Percentiles rank a stretch among this genome's conserved stretches.
These are phyloP conservation scores for Piscicola geometra DNA, from an alignment of 2,888 invertebrate genomes.

Conservation along the genomic window DNA sequence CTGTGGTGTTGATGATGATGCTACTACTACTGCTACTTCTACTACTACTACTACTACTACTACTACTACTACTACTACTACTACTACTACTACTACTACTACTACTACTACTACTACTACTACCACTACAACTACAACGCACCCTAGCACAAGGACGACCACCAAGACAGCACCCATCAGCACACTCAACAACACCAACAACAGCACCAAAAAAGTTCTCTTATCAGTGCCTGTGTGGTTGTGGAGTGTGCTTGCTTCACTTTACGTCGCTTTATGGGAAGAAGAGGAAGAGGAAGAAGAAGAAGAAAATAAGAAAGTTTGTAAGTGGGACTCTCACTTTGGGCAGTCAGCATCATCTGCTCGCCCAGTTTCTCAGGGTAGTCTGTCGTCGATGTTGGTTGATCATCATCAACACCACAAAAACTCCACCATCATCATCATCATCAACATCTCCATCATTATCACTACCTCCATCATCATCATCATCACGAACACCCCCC, in stretches of 20 bases:
- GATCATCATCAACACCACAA: neutral
- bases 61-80: constrained; percentile 36
- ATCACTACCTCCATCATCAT: neutral
- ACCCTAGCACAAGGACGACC: constrained; percentile 37
- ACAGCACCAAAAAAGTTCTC: no score
- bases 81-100: constrained; percentile 37
- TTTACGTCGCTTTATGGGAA: no score
- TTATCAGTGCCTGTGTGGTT: no score
- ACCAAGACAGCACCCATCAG: no score
- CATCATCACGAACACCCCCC: no score
- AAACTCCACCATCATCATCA: neutral
- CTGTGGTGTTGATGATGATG: neutral
- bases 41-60: constrained; percentile 35
- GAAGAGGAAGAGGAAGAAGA: no score
- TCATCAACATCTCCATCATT: neutral
- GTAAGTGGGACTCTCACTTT: neutral
- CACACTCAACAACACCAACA: no score
- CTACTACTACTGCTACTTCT: constrained; percentile 29
- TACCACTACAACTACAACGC: constrained; percentile 3
- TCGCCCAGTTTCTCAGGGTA: neutral
- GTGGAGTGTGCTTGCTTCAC: no score
- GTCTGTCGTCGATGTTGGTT: neutral
- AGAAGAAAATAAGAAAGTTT: neutral
- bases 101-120: constrained; percentile 24
- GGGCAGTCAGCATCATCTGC: neutral